Evolutionary conservation across 1,140 invertebrate genomes (phyloP).

Genomic region (Drosophila quadrilineata): DNA sequence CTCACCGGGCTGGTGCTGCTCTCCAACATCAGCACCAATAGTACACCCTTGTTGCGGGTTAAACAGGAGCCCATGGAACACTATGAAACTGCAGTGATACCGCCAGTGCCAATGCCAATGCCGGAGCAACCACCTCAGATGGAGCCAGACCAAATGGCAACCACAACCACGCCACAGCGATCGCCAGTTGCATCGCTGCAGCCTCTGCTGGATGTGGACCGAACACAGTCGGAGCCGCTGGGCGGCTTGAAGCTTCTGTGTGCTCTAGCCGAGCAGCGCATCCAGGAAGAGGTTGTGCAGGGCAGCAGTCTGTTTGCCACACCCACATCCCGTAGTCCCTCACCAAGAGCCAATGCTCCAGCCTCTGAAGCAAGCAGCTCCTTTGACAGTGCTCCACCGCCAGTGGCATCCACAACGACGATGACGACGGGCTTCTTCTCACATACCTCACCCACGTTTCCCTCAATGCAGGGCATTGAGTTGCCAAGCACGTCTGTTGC

Average conservation of each 20-base stretch:
- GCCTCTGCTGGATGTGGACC: conserved; percentile 70
- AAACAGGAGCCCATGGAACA: conserved; percentile 77
- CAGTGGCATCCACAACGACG: background rate
- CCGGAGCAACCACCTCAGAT: conserved; percentile 38
- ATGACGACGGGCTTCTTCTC: conserved; percentile 19
- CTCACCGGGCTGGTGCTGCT: conserved; percentile 90
- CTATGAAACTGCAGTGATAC: conserved; percentile 15
- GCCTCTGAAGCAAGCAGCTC: conserved; percentile 3
- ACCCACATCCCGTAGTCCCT: conserved; percentile 52
- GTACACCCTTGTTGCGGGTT: conserved; percentile 58
- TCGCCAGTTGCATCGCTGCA: conserved; percentile 49
- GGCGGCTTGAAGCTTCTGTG: conserved; percentile 91
- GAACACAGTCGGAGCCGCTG: conserved; percentile 82
- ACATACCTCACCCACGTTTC: conserved; percentile 54
- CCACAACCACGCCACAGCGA: background rate
- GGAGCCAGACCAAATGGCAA: conserved; percentile 7
- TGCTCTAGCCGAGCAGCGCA: conserved; percentile 91
- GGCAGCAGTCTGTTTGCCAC: conserved; percentile 60
- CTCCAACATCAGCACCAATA: conserved; percentile 87
- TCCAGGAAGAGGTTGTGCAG: conserved; percentile 86
- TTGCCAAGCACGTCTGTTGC: conserved; percentile 55
- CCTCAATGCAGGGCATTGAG: conserved; percentile 77
- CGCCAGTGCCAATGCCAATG: conserved; percentile 22
- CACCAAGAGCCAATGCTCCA: conserved; percentile 13
- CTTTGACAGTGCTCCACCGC: too few relatives aligned